Evolutionary conservation across 2,888 invertebrate genomes (phyloP).

Genomic region (Myathropa florea): DNA sequence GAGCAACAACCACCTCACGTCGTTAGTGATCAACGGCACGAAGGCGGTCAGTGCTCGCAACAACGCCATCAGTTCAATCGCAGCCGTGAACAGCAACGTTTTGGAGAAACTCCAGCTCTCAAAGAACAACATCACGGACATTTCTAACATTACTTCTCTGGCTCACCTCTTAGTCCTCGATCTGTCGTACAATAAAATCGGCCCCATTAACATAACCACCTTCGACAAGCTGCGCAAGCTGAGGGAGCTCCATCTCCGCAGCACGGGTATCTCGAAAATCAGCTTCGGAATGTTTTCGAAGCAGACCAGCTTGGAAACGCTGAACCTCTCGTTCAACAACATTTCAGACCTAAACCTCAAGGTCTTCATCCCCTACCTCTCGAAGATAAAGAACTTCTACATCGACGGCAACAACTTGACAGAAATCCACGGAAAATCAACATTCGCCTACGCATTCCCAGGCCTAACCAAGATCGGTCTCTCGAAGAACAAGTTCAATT

Average conservation of each 20-base stretch:
- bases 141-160: conserved; percentile 76
- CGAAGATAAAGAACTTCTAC: conserved; percentile 76
- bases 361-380: conserved; percentile 78
- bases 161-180: conserved; percentile 76
- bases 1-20: conserved; percentile 76
- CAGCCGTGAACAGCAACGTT: conserved; percentile 74
- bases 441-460: conserved; percentile 77
- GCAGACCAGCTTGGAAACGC: conserved; percentile 79
- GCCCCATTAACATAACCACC: conserved; percentile 77
- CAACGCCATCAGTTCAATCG: conserved; percentile 76
- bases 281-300: conserved; percentile 80
- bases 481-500: conserved; percentile 78
- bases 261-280: conserved; percentile 75
- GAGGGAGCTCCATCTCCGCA: conserved; percentile 75
- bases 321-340: conserved; percentile 82
- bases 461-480: conserved; percentile 77
- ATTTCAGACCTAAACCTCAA: conserved; percentile 80
- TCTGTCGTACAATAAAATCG: conserved; percentile 78
- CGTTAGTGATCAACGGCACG: conserved; percentile 76
- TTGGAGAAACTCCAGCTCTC: conserved; percentile 77
- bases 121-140: conserved; percentile 75
- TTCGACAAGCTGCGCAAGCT: conserved; percentile 78
- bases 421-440: conserved; percentile 77
- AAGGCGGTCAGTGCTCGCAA: conserved; percentile 77
- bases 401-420: conserved; percentile 78